These are phyloP conservation scores for Rachycentron canadum DNA, from an alignment of 2,797 vertebrate genomes.

Conservation along the genomic window DNA sequence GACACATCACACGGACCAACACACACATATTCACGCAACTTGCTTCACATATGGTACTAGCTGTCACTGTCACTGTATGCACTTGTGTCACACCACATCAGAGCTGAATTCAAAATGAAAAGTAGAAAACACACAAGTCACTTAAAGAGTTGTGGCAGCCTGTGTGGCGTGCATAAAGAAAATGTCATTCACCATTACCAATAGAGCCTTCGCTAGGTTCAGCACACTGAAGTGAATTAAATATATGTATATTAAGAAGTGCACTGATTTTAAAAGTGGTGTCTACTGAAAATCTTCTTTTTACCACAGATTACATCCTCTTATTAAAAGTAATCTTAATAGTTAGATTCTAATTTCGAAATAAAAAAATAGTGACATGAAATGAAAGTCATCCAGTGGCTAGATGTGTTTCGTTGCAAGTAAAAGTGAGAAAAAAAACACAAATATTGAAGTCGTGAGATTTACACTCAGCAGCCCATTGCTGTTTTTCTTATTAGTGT, in stretches of 20 bases:
- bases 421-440: constrained; percentile 49
- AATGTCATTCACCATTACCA: background rate
- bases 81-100: constrained; percentile 37
- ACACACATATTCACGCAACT: constrained; percentile 29
- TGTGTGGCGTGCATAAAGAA: background rate
- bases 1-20: constrained; percentile 47
- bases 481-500: constrained; percentile 97
- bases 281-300: constrained; percentile 20
- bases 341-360: constrained; percentile 29
- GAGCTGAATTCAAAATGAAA: constrained; percentile 16
- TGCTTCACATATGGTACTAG: constrained; percentile 40
- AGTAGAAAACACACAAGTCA: constrained; percentile 7
- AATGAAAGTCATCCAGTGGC: constrained; percentile 28
- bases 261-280: constrained; percentile 20
- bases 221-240: constrained; percentile 10
- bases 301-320: background rate
- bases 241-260: constrained; percentile 9
- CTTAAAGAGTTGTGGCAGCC: background rate
- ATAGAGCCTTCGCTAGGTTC: background rate
- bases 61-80: constrained; percentile 35
- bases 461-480: constrained; percentile 65
- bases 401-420: constrained; percentile 42
- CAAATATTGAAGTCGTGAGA: constrained; percentile 64
- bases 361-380: background rate
- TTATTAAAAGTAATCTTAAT: constrained; percentile 33